Base-by-base conservation (phyloP, 2,888 invertebrate species). In the Drosophila demipolita region DNA sequence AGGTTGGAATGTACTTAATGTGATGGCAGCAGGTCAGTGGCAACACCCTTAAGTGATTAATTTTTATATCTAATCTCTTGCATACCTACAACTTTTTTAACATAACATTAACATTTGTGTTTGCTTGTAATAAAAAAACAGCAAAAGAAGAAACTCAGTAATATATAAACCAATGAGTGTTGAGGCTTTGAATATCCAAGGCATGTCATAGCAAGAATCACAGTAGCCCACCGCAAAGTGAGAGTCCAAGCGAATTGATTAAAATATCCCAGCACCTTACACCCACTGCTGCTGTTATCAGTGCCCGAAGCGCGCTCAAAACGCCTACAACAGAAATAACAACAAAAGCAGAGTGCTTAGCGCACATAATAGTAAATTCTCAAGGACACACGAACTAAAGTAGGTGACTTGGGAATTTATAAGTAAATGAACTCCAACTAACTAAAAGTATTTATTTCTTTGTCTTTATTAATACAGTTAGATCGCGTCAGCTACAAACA, bases 221-320 rank as follows among this genome's bases (percentile, higher is more conserved):
- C 26, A 53, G 1, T 40, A 57, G n/a, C 15, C n/a, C 49, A 61
- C 7, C 45, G 50, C 36, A 50, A 40, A 73, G 66, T 67, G 52
- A 71, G 75, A 75, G 53, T 62, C 9, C 6, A 50, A 45, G 57
- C 36, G 65, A 66, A 4, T 54, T 75, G 75, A 79, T 68, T 72
- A 54, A 61, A 68, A 65, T 67, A 55, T 67, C 52, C 36, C 40
- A 35, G 48, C 59, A 61, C 60, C 78, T 70, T 55, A 58, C 70
- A 58, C 82, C 82, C 85, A 75, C 83, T 61, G 48, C 49, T 55
- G 33, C 42, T 50, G 87, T 82, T 89, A 89, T 85, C 82, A 83
- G 84, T 74, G 66, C 54, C 38, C 55, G 54, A 69, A 76, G 81
- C 86, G 83, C 81, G 86, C 83, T 78, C 80, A 85, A 80, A 78